Conservation (phyloP, 2,113 vertebrate genomes). For the Erythrolamprus reginae region DNA sequence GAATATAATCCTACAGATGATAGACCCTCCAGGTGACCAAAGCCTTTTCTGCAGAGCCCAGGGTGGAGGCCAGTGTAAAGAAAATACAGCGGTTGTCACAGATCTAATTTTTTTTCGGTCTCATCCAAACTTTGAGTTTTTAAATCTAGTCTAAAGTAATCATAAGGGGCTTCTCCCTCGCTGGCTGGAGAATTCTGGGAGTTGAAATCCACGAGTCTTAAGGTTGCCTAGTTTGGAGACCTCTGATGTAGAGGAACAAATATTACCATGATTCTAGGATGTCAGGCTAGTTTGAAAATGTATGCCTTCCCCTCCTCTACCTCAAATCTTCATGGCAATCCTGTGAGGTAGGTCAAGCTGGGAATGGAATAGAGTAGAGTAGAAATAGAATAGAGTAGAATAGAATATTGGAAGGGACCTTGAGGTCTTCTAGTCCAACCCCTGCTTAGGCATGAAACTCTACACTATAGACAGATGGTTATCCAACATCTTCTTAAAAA, state of each 20-base stretch:
- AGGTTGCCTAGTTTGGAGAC: not conserved
- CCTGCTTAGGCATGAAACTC: too few relatives aligned
- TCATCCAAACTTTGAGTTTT: not conserved
- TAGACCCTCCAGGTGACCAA: slow-evolving; percentile 81
- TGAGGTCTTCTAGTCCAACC: too few relatives aligned
- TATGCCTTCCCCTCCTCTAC: not conserved
- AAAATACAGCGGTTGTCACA: not conserved
- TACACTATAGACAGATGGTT: too few relatives aligned
- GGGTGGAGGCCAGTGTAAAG: not conserved
- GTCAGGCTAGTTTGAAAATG: not conserved
- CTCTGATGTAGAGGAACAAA: not conserved
- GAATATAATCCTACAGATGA: slow-evolving; percentile 97
- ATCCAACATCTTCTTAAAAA: too few relatives aligned
- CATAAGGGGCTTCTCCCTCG: not conserved
- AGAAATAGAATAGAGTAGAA: too few relatives aligned
- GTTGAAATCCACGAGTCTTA: not conserved
- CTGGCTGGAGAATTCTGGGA: not conserved
- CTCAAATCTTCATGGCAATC: not conserved
- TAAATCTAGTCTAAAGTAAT: not conserved
- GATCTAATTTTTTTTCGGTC: not conserved
- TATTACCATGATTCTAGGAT: not conserved
- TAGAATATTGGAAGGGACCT: too few relatives aligned
- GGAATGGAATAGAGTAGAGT: too few relatives aligned
- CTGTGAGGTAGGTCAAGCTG: not conserved
- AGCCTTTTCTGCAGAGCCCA: not conserved